Evolutionary conservation across 2,888 invertebrate species (phyloP), one percentile per base, ranked within the genome.

Genomic region (Monopis laevigella): DNA sequence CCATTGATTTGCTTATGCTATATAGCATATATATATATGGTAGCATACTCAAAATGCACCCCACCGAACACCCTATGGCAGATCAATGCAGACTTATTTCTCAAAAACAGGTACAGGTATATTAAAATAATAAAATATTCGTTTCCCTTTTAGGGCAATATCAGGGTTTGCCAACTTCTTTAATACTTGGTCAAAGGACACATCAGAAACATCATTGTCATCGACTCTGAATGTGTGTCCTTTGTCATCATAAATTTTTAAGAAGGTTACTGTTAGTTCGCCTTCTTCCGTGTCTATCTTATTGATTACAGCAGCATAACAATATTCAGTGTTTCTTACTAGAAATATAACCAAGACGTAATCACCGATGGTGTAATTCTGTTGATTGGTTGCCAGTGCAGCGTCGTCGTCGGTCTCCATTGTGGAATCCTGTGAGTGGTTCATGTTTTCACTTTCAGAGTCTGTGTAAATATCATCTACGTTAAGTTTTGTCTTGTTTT

Each of bases 191-290:
- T 26, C 14, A n/a, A n/a, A n/a, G n/a, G n/a, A n/a, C n/a, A 46
- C 42, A 47, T 49, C 46, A 46, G 47, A 48, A 39, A 43, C 14
- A 46, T 49, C 43, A 43, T 45, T 24, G 39, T 47, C 45, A 39
- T 49, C 43, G 12, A 47, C 13, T 50, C 42, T 48, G 40, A 51
- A 51, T 14, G 7, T 45, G 18, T 45, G 39, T 21, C 44, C 48
- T 19, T 45, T 48, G 12, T 49, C 19, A 41, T 46, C 45, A 46
- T 48, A 49, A 46, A 45, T 49, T 49, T 46, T 41, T 18, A 7
- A 39, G 18, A 44, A 45, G 39, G 45, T 47, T 14, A 48, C 47
- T 44, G 29, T 44, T 39, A 35, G 34, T 41, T 41, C 41, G 34
- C 38, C 18, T 32, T 41, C 34, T 17, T 41, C 41, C n/a, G 10